A percentile compares a stretch with the other conserved stretches of the same genome.
phyloP scores from a whole-genome alignment of 2,113 vertebrate species.

The Octodon degus region DNA sequence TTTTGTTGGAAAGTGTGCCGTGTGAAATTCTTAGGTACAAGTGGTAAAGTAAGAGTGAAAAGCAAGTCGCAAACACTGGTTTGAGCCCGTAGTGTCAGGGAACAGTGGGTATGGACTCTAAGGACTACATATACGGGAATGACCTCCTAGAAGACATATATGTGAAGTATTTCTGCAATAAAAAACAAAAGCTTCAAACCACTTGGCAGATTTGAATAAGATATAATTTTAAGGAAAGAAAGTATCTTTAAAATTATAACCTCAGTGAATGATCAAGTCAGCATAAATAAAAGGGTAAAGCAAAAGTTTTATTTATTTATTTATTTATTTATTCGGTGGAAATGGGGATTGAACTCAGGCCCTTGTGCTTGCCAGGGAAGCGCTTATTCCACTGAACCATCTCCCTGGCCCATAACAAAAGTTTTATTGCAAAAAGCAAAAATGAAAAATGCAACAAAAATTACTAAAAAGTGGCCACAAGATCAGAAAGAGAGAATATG shows the following conservation, averaged over 20 bases:
- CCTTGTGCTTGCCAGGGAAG: no score
- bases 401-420: background rate
- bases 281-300: background rate
- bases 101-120: background rate
- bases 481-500: background rate
- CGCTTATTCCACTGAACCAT: no score
- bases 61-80: background rate
- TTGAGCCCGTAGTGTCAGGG: background rate
- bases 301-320: background rate
- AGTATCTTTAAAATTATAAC: conserved; percentile 6
- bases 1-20: conserved; percentile 6
- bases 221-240: background rate
- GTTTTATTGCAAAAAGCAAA: background rate
- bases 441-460: conserved; percentile 8
- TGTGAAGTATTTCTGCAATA: background rate
- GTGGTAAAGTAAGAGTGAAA: background rate
- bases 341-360: no score
- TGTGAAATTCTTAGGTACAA: conserved; percentile 3
- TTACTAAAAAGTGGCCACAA: background rate
- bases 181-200: background rate
- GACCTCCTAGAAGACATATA: background rate
- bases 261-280: background rate
- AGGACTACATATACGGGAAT: background rate
- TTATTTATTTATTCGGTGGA: no score
- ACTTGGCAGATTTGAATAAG: background rate